Evolutionary conservation across 2,113 vertebrate species (phyloP).

Genomic region (Muscicapa adusta): DNA sequence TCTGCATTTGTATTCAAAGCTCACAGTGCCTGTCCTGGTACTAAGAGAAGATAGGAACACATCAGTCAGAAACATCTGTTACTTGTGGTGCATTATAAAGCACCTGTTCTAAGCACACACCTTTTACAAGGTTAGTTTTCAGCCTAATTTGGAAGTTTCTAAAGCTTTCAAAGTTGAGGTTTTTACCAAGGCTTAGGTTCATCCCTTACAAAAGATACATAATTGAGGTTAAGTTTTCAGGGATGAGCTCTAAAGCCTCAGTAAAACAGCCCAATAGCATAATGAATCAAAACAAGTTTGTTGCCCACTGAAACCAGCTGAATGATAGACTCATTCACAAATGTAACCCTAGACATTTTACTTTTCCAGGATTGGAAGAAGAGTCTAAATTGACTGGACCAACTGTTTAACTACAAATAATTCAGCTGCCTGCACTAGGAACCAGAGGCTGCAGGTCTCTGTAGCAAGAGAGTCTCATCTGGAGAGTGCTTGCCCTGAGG

Average conservation of each 20-base stretch:
- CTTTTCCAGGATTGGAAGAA: neutral
- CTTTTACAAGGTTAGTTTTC: neutral
- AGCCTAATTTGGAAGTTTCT: neutral
- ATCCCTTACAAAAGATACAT: neutral
- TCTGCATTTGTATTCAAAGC: conserved; percentile 30
- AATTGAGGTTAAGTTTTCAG: neutral
- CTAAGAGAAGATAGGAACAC: neutral
- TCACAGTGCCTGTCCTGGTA: neutral
- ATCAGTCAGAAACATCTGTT: conserved; percentile 11
- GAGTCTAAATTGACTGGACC: neutral
- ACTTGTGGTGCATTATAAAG: neutral
- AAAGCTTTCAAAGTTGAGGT: neutral
- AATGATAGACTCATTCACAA: neutral
- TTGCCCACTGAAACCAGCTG: neutral
- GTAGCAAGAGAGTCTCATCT: conserved; percentile 2
- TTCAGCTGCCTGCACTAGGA: neutral
- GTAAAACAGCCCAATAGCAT: neutral
- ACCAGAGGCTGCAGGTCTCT: neutral
- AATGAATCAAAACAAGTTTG: neutral
- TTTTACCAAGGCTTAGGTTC: neutral
- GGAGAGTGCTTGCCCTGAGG: neutral
- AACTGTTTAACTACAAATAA: neutral
- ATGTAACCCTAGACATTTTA: neutral
- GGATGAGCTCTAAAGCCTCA: neutral
- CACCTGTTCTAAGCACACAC: neutral